Percentiles rank a stretch among this genome's conserved stretches.
Conservation (phyloP, 1,140 invertebrate species). For the Drosophila sucinea region DNA sequence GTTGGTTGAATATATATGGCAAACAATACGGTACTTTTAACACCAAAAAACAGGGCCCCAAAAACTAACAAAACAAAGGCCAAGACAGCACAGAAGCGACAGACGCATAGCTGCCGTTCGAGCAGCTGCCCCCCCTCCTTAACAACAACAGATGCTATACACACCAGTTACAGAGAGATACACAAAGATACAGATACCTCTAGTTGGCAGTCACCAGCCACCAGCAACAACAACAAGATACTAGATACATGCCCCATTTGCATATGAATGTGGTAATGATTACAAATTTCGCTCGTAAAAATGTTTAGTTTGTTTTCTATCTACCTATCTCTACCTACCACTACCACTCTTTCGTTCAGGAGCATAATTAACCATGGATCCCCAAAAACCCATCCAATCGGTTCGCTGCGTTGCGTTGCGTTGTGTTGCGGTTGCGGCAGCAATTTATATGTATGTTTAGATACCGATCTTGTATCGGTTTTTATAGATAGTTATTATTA, state of each 20-base stretch:
- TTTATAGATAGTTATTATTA: slow-evolving; percentile 50
- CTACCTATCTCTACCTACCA: slow-evolving; percentile 9
- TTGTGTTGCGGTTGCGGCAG: slow-evolving; percentile 62
- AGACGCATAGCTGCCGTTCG: slow-evolving; percentile 74
- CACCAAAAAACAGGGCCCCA: slow-evolving; percentile 54
- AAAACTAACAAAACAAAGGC: slow-evolving; percentile 55
- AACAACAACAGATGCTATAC: slow-evolving; percentile 30
- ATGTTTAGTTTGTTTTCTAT: slow-evolving; percentile 67
- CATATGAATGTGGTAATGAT: slow-evolving; percentile 82
- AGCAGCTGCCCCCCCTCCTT: slow-evolving; percentile 60
- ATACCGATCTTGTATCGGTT: slow-evolving; percentile 67
- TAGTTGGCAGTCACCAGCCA: neutral
- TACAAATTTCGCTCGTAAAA: slow-evolving; percentile 82
- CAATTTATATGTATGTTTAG: slow-evolving; percentile 65
- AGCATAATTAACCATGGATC: slow-evolving; percentile 77
- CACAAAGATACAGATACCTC: slow-evolving; percentile 22
- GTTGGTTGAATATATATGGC: slow-evolving; percentile 62
- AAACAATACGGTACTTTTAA: slow-evolving; percentile 82
- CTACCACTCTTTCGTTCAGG: slow-evolving; percentile 24
- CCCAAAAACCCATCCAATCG: slow-evolving; percentile 23
- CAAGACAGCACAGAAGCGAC: slow-evolving; percentile 79
- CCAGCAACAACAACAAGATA: slow-evolving; percentile 7
- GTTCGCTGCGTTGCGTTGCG: slow-evolving; percentile 30
- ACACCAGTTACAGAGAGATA: slow-evolving; percentile 32
- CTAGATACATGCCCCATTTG: slow-evolving; percentile 51